Base-by-base conservation (phyloP, 1,140 invertebrate species). In the Drosophila trapezifrons region DNA sequence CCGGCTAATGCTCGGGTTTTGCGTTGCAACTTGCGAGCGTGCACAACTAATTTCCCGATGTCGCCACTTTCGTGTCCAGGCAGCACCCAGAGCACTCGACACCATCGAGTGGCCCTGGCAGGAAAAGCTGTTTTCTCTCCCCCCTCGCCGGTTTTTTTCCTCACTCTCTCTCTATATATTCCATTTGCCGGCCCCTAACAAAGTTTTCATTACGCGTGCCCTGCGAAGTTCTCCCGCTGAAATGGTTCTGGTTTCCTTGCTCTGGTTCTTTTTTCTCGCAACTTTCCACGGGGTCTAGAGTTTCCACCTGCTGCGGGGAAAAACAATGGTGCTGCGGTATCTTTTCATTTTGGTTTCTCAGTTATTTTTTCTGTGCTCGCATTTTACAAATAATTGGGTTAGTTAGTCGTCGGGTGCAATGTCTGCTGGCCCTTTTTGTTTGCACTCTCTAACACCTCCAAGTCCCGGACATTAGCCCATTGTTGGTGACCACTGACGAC, bases 11-110 rank as follows among this genome's bases (percentile, higher is more conserved):
- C 78, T 51, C 17, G 64, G 64, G 71, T 87, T 63, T 79, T 65
- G 54, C 59, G 78, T 75, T 87, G 72, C 83, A 69, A 72, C 20
- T 67, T 51, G 65, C 65, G 13, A 69, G 64, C 76, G 66, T 77
- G 84, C 71, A 79, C 83, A 86, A 86, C 83, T 86, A 86, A 86
- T 86, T 87, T 83, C 66, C 76, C 72, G 79, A 87, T 86, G 79
- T 84, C 81, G 82, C 81, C 81, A 85, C 73, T 67, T 74, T 69
- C 59, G 52, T 57, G 55, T 75, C 60, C 73, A 43, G 37, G 22
- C 43, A 46, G 12, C 25, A 32, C 17, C 56, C 54, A 32, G 47
- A 62, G 38, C 74, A 85, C 76, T 76, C 71, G 71, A 87, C 76
- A 83, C 76, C 76, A 72, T 52, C 78, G 63, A 72, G 59, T 71